Percentiles rank a stretch among this genome's conserved stretches.
Conservation (phyloP, 2,888 invertebrate genomes). For the Watsonalla cultraria region DNA sequence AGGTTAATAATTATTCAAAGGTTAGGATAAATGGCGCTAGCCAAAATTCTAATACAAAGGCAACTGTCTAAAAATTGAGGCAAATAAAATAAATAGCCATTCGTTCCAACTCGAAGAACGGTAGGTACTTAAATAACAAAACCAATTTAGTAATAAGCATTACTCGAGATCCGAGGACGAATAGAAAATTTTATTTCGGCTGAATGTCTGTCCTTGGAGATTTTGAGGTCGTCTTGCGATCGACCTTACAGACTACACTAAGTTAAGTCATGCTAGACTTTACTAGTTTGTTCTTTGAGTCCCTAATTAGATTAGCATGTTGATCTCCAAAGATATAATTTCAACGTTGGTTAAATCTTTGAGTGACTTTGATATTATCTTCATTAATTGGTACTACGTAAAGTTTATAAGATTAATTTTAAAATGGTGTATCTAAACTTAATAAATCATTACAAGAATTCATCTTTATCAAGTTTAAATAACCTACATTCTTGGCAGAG, state of each 20-base stretch:
- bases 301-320: no score
- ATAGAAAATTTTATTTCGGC: neutral
- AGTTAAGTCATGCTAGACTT: no score
- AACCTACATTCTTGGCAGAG: no score
- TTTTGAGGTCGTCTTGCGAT: neutral
- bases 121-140: constrained; percentile 1
- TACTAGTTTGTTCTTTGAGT: no score
- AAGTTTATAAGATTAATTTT: no score
- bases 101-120: neutral
- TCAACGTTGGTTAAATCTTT: no score
- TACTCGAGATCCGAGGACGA: neutral
- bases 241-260: constrained; percentile 1
- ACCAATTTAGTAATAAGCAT: constrained; percentile 2
- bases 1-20: neutral
- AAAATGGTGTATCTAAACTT: no score
- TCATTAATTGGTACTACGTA: no score
- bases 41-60: neutral
- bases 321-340: no score
- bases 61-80: neutral
- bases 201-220: neutral
- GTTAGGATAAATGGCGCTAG: neutral
- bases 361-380: no score
- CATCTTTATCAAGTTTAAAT: no score
- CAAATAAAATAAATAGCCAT: constrained; percentile 2
- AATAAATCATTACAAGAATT: no score